phyloP scores from a whole-genome alignment of 1,140 invertebrate genomes.

The Nilaparvata lugens region DNA sequence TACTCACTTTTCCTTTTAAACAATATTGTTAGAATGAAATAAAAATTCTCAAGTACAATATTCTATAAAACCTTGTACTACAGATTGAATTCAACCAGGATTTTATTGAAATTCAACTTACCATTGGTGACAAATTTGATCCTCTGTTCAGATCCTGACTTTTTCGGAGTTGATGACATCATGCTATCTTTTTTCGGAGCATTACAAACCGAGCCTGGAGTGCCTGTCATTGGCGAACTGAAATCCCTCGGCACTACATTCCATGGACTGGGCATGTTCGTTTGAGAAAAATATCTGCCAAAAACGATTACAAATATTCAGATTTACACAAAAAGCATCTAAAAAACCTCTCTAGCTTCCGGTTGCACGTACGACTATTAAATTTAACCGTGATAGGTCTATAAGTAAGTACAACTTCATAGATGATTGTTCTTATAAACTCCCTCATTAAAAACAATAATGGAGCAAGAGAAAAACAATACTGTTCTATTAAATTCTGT shows the following conservation, averaged over 20 bases:
- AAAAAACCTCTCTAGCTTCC: too few relatives aligned
- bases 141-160: background rate
- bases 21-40: too few relatives aligned
- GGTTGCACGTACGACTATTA: too few relatives aligned
- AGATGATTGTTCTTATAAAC: background rate
- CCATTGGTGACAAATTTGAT: background rate
- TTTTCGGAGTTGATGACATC: background rate
- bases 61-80: background rate
- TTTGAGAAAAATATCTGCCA: background rate
- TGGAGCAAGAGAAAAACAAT: background rate
- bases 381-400: background rate
- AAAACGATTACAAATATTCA: background rate
- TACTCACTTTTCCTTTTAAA: too few relatives aligned
- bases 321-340: too few relatives aligned
- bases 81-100: background rate
- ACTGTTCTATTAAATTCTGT: slow-evolving; percentile 1
- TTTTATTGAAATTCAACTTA: background rate
- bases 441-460: background rate
- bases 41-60: background rate
- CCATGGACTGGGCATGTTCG: background rate
- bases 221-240: background rate
- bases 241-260: background rate
- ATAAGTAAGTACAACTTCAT: background rate
- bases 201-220: background rate
- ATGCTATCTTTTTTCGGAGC: too few relatives aligned